Conservation (phyloP, 1,140 invertebrate genomes). For the Araneus ventricosus region DNA sequence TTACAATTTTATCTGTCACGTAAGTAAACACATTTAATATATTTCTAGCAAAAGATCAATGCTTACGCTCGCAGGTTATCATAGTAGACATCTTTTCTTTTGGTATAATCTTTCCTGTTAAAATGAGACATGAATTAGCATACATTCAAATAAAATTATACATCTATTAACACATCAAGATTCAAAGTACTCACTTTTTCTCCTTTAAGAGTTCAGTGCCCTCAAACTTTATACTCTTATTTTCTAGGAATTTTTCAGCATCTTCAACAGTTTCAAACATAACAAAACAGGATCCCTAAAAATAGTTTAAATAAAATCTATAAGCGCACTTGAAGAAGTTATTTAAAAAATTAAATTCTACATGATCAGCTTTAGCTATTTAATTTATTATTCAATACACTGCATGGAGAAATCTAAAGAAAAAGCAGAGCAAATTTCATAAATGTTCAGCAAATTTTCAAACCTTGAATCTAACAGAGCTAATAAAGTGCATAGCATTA, state of each 20-base stretch:
- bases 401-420: too few species aligned
- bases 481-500: too few species aligned
- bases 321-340: too few species aligned
- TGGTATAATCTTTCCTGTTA: conserved; percentile 55
- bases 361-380: too few species aligned
- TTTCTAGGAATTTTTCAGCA: conserved; percentile 85
- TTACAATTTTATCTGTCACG: not conserved
- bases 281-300: conserved; percentile 94
- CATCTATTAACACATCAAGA: not conserved
- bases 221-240: conserved; percentile 86
- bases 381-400: too few species aligned
- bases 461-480: too few species aligned
- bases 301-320: conserved; percentile 79
- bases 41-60: not conserved
- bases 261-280: conserved; percentile 89
- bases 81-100: conserved; percentile 58
- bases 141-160: not conserved
- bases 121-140: not conserved
- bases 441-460: too few species aligned
- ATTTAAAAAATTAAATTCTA: too few species aligned
- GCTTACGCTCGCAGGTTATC: conserved; percentile 53
- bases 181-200: conserved; percentile 84
- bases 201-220: conserved; percentile 86
- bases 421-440: too few species aligned
- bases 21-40: not conserved